Evolutionary conservation across 2,888 invertebrate species (phyloP).

Genomic region (Drosophila lutescens): DNA sequence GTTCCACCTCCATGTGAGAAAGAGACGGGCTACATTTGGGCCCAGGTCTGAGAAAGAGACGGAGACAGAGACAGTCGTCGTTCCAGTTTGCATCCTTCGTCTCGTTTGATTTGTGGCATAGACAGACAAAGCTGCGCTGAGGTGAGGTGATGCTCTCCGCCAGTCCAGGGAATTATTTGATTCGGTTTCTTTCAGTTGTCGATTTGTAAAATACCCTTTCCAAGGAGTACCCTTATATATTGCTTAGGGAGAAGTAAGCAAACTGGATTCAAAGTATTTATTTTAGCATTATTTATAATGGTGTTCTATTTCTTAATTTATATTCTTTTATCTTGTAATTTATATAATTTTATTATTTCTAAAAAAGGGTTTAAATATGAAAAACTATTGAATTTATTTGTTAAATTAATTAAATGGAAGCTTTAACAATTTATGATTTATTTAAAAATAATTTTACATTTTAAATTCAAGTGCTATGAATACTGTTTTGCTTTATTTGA

Average conservation of each 20-base stretch:
- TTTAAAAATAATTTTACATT: too few relatives aligned
- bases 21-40: constrained; percentile 7
- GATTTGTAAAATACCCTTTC: constrained; percentile 1
- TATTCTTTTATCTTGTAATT: too few relatives aligned
- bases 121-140: constrained; percentile 55
- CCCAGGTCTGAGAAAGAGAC: constrained; percentile 12
- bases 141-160: constrained; percentile 18
- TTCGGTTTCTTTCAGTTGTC: constrained; percentile 14
- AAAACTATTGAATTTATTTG: too few relatives aligned
- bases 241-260: neutral
- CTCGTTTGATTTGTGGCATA: constrained; percentile 76
- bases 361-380: too few relatives aligned
- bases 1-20: constrained; percentile 21
- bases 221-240: neutral
- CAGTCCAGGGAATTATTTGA: constrained; percentile 59
- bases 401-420: too few relatives aligned
- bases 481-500: too few relatives aligned
- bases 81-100: constrained; percentile 49
- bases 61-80: constrained; percentile 38
- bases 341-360: too few relatives aligned
- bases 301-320: too few relatives aligned
- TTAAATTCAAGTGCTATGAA: too few relatives aligned
- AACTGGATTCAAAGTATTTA: too few relatives aligned
- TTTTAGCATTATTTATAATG: too few relatives aligned
- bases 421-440: too few relatives aligned